A percentile compares a stretch with the other conserved stretches of the same genome.
Evolutionary conservation across 2,888 invertebrate species (phyloP).

Genomic region (Drosophila anomelani): DNA sequence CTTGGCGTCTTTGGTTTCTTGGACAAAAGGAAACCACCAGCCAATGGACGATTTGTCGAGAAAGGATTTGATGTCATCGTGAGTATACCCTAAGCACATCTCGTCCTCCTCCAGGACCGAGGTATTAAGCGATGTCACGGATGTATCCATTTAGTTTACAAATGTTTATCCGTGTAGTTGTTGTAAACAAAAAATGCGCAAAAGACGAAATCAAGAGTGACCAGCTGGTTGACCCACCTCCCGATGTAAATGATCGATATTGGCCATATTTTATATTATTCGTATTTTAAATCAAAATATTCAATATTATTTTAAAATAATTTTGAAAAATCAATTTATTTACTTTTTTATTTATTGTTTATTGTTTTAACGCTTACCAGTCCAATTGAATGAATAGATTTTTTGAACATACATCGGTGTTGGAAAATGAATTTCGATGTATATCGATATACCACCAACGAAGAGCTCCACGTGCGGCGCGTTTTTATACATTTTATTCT

Average conservation of each 20-base stretch:
- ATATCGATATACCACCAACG: background rate
- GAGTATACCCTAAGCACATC: slow-evolving; percentile 11
- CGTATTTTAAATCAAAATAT: background rate
- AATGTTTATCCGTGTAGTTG: background rate
- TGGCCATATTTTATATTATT: background rate
- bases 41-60: slow-evolving; percentile 39
- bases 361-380: background rate
- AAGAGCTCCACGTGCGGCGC: slow-evolving; percentile 41
- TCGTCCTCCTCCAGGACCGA: slow-evolving; percentile 27
- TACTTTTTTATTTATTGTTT: background rate
- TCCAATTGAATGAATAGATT: background rate
- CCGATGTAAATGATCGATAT: background rate
- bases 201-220: slow-evolving; percentile 4
- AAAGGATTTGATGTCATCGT: slow-evolving; percentile 37
- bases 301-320: background rate
- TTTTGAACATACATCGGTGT: background rate
- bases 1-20: slow-evolving; percentile 3
- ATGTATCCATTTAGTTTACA: slow-evolving; percentile 13
- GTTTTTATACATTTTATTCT: slow-evolving; percentile 15
- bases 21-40: slow-evolving; percentile 13
- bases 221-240: background rate
- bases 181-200: slow-evolving; percentile 28
- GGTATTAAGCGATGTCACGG: slow-evolving; percentile 3
- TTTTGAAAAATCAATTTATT: background rate
- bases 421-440: background rate